These are phyloP conservation scores for Adelognathus sp. DNA, from an alignment of 2,888 invertebrate species.

Conservation along the genomic window DNA sequence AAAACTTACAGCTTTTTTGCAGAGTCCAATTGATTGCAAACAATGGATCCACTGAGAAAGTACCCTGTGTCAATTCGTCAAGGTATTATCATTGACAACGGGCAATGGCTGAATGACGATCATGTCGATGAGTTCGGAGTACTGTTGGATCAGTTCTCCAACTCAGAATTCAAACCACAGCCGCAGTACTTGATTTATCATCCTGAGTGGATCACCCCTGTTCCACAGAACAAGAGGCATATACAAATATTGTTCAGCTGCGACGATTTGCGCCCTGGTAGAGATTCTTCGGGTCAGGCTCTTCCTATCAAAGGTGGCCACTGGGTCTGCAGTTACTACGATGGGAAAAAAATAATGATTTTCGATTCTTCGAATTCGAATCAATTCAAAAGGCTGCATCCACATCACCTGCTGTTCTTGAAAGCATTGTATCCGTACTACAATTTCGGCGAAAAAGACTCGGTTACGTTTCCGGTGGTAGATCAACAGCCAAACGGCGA, in stretches of 20 bases:
- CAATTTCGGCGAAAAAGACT: neutral
- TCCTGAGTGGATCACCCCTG: neutral
- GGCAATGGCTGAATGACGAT: neutral
- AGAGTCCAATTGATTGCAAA: no score
- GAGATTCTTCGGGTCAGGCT: neutral
- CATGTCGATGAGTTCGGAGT: neutral
- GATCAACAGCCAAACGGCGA: neutral
- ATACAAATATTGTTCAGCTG: slow-evolving; percentile 24
- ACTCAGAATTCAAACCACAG: neutral
- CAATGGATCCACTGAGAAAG: no score
- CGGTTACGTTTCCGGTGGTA: neutral
- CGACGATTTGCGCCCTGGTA: neutral
- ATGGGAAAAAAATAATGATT: neutral
- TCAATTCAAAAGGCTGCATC: neutral
- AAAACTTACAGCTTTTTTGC: no score
- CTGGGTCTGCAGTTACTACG: slow-evolving; percentile 24
- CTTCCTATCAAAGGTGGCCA: neutral
- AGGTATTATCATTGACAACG: neutral
- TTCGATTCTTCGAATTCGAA: neutral
- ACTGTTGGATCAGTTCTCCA: neutral
- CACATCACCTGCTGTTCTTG: neutral
- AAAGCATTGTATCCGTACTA: neutral
- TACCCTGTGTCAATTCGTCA: neutral
- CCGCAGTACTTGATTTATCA: neutral
- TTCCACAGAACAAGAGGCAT: neutral